Percentiles rank a stretch among this genome's conserved stretches.
Evolutionary conservation across 53 echinoderm and acorn worm species (phyloP).

Genomic region (Echinarachnius parma): DNA sequence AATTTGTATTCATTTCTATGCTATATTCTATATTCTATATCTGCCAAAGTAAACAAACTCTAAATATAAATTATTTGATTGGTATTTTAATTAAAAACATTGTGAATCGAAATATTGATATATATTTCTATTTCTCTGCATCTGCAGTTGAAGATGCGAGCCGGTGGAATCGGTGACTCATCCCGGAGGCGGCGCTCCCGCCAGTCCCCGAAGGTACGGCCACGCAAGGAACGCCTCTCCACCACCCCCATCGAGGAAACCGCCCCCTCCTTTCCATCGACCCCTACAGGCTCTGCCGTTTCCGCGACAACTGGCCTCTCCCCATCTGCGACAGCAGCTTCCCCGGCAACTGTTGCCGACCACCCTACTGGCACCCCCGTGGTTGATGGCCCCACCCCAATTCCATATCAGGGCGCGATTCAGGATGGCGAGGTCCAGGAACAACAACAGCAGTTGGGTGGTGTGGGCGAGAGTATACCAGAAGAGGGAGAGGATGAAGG

Average conservation of each 20-base stretch:
- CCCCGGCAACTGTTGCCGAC: no score
- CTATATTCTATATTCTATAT: no score
- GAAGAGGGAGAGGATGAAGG: no score
- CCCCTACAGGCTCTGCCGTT: conserved; percentile 8
- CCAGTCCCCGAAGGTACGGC: conserved; percentile 80
- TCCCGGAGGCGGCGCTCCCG: conserved; percentile 72
- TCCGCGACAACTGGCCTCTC: conserved; percentile 7
- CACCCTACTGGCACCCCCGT: background rate
- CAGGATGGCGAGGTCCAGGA: no score
- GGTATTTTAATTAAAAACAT: no score
- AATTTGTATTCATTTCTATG: no score
- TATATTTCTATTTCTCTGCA: no score
- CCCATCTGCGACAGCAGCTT: conserved; percentile 5
- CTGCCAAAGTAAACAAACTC: no score
- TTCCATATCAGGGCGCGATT: background rate
- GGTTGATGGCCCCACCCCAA: conserved; percentile 3
- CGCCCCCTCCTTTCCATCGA: background rate
- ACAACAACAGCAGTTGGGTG: conserved; percentile 5
- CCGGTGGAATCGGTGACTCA: conserved; percentile 91
- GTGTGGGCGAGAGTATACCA: conserved; percentile 18
- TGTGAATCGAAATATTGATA: no score
- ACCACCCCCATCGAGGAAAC: conserved; percentile 58
- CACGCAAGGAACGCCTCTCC: conserved; percentile 70
- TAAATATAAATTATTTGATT: no score
- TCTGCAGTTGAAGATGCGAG: conserved; percentile 94